Conservation (phyloP, 2,888 invertebrate genomes). For the Apeira syringaria region DNA sequence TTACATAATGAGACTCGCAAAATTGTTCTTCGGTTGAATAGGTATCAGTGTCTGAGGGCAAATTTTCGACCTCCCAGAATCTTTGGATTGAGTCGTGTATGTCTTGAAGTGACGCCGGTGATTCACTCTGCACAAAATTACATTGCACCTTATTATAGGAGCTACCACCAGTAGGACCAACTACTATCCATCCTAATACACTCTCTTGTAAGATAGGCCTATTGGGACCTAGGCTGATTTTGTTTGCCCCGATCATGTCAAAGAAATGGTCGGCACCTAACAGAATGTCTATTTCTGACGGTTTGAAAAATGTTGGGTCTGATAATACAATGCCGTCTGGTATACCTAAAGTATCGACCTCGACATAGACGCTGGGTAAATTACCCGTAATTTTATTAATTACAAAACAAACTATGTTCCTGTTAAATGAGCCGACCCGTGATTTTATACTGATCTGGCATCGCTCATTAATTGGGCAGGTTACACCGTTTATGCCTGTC, state of each 20-base stretch:
- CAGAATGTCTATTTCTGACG: conserved; percentile 29
- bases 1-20: conserved; percentile 5
- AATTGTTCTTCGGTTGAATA: conserved; percentile 1
- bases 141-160: not conserved
- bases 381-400: not conserved
- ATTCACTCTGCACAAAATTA: conserved; percentile 2
- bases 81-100: not conserved
- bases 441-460: not conserved
- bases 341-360: not conserved
- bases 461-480: no score
- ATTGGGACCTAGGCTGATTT: conserved; percentile 21
- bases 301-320: conserved; percentile 30
- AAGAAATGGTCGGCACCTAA: conserved; percentile 34
- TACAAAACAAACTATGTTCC: not conserved
- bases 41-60: not conserved
- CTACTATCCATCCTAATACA: conserved; percentile 5
- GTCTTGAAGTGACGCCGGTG: conserved; percentile 1
- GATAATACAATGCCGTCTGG: conserved; percentile 29
- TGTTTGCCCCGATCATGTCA: conserved; percentile 29
- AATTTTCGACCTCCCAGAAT: conserved; percentile 2
- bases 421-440: not conserved
- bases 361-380: not conserved
- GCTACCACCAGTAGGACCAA: no score
- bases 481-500: no score
- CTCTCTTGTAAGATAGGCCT: not conserved